Evolutionary conservation across 2,888 invertebrate genomes (phyloP).

Genomic region (Margaritifera margaritifera): DNA sequence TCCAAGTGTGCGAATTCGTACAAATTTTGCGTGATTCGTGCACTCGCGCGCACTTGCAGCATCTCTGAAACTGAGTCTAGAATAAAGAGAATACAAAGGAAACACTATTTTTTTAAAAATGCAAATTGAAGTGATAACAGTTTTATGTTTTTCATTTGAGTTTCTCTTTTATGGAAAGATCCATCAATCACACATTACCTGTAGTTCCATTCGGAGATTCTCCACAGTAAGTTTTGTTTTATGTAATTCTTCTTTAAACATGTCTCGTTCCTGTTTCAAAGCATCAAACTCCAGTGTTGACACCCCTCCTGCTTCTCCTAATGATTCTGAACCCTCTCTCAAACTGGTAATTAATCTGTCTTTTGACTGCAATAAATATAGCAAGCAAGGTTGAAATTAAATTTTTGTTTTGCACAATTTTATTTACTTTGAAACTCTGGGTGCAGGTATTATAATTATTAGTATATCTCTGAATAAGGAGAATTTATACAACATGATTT

Average conservation of each 20-base stretch:
- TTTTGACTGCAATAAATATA: conserved; percentile 74
- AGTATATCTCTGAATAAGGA: too few species aligned
- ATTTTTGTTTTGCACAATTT: not conserved
- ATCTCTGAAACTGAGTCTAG: too few species aligned
- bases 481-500: too few species aligned
- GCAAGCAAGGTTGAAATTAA: not conserved
- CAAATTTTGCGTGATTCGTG: too few species aligned
- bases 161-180: too few species aligned
- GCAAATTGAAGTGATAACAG: too few species aligned
- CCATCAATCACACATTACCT: conserved; percentile 50
- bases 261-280: conserved; percentile 77
- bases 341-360: conserved; percentile 82
- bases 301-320: conserved; percentile 55
- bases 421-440: not conserved
- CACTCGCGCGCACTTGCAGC: too few species aligned
- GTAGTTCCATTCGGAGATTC: conserved; percentile 75
- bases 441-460: too few species aligned
- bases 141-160: too few species aligned
- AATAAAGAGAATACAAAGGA: too few species aligned
- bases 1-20: too few species aligned
- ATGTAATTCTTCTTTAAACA: conserved; percentile 78
- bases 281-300: conserved; percentile 77
- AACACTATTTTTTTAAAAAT: too few species aligned
- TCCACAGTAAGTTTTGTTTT: conserved; percentile 74
- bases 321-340: conserved; percentile 59